Conservation (phyloP, 2,888 invertebrate genomes). For the Drosophila lutescens region DNA sequence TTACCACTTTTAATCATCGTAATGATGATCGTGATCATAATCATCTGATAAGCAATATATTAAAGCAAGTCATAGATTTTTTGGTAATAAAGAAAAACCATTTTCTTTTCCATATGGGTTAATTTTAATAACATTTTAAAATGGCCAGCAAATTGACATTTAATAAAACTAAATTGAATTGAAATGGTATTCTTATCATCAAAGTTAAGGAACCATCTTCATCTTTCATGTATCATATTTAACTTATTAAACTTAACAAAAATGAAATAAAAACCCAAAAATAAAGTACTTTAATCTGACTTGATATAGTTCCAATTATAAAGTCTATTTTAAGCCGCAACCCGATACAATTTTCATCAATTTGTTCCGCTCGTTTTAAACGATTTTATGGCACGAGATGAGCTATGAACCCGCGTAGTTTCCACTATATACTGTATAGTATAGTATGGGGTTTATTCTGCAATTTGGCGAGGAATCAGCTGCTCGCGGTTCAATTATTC, state of each 20-base stretch:
- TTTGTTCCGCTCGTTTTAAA: conserved; percentile 24
- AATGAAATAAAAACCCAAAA: neutral
- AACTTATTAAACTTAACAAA: neutral
- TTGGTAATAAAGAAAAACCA: no score
- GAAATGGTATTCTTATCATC: no score
- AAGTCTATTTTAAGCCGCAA: conserved; percentile 21
- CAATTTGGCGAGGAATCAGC: conserved; percentile 23
- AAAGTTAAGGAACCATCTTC: no score
- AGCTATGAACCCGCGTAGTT: conserved; percentile 14
- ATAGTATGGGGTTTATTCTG: neutral
- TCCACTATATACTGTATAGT: neutral
- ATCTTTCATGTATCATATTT: neutral
- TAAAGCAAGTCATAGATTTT: no score
- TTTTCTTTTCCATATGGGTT: no score
- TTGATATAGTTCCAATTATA: conserved; percentile 16
- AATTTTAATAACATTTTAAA: no score
- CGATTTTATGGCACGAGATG: conserved; percentile 37
- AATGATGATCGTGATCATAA: no score
- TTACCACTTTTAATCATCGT: no score
- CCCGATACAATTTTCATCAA: conserved; percentile 39
- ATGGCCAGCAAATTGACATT: no score
- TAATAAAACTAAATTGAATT: no score
- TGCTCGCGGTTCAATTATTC: conserved; percentile 37
- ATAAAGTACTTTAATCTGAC: neutral
- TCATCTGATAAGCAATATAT: no score